Base-by-base conservation (phyloP, 37 sponge, comb jelly and placozoan genomes). In the Haliclona indistincta region DNA sequence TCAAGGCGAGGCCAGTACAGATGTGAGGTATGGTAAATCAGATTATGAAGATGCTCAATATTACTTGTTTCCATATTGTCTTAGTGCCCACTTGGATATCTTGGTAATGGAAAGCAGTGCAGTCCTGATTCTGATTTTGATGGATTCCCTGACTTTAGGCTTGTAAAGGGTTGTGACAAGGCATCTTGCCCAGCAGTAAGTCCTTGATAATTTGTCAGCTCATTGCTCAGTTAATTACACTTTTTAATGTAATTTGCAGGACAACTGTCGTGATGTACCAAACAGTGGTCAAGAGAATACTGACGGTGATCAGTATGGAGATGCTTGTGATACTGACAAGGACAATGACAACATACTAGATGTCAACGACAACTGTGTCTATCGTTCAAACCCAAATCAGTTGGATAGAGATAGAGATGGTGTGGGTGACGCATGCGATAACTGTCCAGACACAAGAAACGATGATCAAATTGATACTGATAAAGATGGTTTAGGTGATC, bases 361-460 rank as follows among this genome's bases (percentile, higher is more conserved):
- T 73, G 52, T 20, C 15, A 5, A 33, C 13, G 98, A 97, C 82
- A 92, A 83, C 83, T 94, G 94, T 60, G 77, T 79, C 2, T 7
- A n/a, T 0, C 20, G 47, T 0, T 42, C 34, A 35, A 91, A 91
- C 71, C 77, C 58, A 4, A 45, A 30, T 26, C 93, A 94, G 52
- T 0, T 0, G 1, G 94, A 97, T 70, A 51, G 35, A 0, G 98
- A 93, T 70, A 52, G 78, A 0, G 98, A 97, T 74, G 61, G 67
- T 3, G 23, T 83, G 4, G 98, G 94, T 15, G 98, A 93, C 62
- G 42, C 7, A 20, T 91, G 98, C 36, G 98, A 97, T 63, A 92
- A 94, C 78, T 92, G 92, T 58, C 1, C 47, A 2, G 17, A 4
- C 1, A 26, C 33, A 4, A 20, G 22, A 0, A 93, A 93, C 66